Evolutionary conservation across 2,113 vertebrate species (phyloP).

Genomic region (Osmerus mordax): DNA sequence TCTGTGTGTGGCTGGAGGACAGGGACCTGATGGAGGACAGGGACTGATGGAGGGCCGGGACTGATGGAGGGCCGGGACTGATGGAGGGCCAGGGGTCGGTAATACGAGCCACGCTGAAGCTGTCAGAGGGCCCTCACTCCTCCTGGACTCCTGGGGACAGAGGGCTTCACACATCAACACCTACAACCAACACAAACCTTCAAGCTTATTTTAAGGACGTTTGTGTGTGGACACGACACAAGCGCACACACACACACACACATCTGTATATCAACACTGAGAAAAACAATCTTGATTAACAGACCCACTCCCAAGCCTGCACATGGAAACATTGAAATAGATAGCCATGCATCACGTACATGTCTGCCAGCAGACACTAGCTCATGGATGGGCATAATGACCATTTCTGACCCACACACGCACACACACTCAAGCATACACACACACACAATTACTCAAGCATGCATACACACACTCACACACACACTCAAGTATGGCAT

Average conservation of each 20-base stretch:
- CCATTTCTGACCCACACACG: background rate
- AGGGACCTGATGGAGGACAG: background rate
- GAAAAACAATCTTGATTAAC: background rate
- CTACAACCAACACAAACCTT: constrained; percentile 5
- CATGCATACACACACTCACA: constrained; percentile 2
- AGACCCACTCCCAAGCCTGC: background rate
- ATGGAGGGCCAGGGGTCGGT: constrained; percentile 54
- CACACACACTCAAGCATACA: background rate
- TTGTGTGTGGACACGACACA: constrained; percentile 2
- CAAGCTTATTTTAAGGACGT: too few relatives aligned
- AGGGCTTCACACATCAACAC: constrained; percentile 13
- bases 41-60: constrained; percentile 37
- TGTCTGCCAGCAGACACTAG: too few relatives aligned
- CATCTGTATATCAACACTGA: background rate
- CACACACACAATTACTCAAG: background rate
- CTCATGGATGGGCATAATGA: too few relatives aligned
- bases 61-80: constrained; percentile 38
- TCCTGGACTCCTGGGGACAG: constrained; percentile 46
- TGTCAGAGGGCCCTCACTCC: constrained; percentile 62
- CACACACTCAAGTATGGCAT: background rate
- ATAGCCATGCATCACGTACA: too few relatives aligned
- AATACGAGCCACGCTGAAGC: constrained; percentile 71
- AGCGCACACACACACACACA: background rate
- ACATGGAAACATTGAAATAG: background rate
- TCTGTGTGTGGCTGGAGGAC: constrained; percentile 50